Evolutionary conservation across 2,888 invertebrate species (phyloP).

Genomic region (Ametastegia equiseti): DNA sequence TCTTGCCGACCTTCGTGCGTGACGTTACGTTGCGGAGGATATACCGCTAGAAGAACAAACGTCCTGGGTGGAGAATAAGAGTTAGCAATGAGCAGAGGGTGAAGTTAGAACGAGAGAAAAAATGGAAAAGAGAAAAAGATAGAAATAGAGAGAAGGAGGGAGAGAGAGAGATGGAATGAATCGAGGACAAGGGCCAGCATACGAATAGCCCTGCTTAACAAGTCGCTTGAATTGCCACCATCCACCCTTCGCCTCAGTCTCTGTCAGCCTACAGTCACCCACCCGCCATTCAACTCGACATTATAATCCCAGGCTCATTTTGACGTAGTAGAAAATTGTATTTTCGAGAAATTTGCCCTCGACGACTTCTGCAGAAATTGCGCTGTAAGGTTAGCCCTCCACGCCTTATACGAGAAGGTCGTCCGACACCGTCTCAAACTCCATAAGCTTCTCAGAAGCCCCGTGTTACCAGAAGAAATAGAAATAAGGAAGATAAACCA

Average conservation of each 20-base stretch:
- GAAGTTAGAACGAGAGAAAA: background rate
- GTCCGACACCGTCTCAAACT: background rate
- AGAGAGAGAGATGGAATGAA: slow-evolving; percentile 43
- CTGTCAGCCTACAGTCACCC: slow-evolving; percentile 25
- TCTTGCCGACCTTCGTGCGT: slow-evolving; percentile 33
- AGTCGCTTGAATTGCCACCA: slow-evolving; percentile 51
- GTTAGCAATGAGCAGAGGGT: slow-evolving; percentile 22
- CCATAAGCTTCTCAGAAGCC: background rate
- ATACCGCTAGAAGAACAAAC: slow-evolving; percentile 7
- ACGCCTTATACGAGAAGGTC: background rate
- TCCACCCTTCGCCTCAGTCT: slow-evolving; percentile 34
- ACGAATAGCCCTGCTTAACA: slow-evolving; percentile 54
- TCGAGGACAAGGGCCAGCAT: slow-evolving; percentile 50
- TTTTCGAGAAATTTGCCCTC: slow-evolving; percentile 32
- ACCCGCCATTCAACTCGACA: slow-evolving; percentile 35
- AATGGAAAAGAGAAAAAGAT: slow-evolving; percentile 3
- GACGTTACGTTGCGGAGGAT: slow-evolving; percentile 7
- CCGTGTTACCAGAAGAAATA: background rate
- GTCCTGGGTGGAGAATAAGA: background rate
- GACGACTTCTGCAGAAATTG: background rate
- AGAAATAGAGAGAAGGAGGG: background rate
- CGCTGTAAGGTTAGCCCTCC: background rate
- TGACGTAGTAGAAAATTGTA: slow-evolving; percentile 39
- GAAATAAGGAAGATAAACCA: background rate
- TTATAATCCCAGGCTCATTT: slow-evolving; percentile 51